Evolutionary conservation across 2,797 vertebrate genomes (phyloP).

Genomic region (Nannoperca obscura): DNA sequence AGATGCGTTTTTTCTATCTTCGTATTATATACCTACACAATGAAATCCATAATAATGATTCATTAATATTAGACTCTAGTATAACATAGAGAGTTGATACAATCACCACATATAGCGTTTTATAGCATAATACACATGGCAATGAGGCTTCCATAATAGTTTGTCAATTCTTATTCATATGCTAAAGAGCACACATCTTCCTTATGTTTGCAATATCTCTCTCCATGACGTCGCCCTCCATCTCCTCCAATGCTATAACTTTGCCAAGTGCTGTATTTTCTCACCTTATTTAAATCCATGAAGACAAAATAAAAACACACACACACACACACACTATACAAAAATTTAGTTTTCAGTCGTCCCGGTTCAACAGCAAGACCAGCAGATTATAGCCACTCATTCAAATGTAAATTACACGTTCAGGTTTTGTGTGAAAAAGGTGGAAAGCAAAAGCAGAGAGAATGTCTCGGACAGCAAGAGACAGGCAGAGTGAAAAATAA

Average conservation of each 20-base stretch:
- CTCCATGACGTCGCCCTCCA: conserved; percentile 18
- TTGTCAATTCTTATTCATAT: conserved; percentile 51
- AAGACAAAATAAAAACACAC: not conserved
- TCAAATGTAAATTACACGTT: conserved; percentile 63
- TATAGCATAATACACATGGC: conserved; percentile 30
- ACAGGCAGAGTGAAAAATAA: conserved; percentile 51
- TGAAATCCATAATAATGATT: conserved; percentile 49
- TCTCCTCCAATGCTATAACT: not conserved
- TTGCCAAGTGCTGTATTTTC: conserved; percentile 1
- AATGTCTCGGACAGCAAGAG: conserved; percentile 34
- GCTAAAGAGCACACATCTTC: conserved; percentile 37
- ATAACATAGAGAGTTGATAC: conserved; percentile 28
- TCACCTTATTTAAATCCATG: conserved; percentile 39
- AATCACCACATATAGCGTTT: conserved; percentile 34
- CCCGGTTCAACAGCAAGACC: conserved; percentile 34
- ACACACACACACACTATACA: not conserved
- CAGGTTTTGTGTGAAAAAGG: conserved; percentile 36
- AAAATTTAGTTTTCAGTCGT: conserved; percentile 23
- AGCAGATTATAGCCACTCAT: conserved; percentile 43
- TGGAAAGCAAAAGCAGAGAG: not conserved
- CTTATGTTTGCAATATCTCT: conserved; percentile 41
- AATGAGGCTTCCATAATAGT: conserved; percentile 36
- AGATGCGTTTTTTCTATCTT: conserved; percentile 15
- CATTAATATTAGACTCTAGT: conserved; percentile 28
- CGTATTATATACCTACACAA: conserved; percentile 19